These are phyloP conservation scores for Onychomys leucogaster DNA, from an alignment of 2,797 vertebrate species.

Conservation along the genomic window DNA sequence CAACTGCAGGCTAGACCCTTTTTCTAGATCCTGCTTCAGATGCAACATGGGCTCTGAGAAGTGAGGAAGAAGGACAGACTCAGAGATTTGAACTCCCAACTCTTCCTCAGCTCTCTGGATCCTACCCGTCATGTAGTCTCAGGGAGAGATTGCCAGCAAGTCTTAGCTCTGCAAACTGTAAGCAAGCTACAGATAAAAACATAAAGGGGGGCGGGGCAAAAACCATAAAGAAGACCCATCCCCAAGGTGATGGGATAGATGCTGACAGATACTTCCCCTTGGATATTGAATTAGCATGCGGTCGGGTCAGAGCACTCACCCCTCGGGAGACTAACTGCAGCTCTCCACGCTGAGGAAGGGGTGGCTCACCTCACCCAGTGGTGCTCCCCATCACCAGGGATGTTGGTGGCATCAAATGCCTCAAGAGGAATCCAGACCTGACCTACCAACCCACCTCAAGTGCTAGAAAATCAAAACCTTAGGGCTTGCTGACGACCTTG, in stretches of 20 bases:
- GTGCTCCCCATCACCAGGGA: background rate
- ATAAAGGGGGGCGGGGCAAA: too few species aligned
- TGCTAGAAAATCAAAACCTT: background rate
- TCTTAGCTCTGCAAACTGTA: background rate
- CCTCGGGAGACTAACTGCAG: background rate
- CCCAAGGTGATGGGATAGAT: conserved; percentile 20
- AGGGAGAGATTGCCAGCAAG: background rate
- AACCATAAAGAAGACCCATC: background rate
- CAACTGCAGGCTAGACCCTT: background rate
- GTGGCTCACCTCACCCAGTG: background rate
- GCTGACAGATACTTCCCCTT: conserved; percentile 39
- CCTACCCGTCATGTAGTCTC: background rate
- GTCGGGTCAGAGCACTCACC: conserved; percentile 25
- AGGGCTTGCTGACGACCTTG: background rate
- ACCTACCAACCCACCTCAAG: background rate
- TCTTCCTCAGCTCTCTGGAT: background rate
- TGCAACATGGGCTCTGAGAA: background rate
- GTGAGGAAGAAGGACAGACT: background rate
- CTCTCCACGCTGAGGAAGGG: background rate
- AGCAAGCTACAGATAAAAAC: conserved; percentile 19
- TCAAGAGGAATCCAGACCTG: conserved; percentile 23
- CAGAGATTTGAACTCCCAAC: background rate
- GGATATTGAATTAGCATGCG: conserved; percentile 60
- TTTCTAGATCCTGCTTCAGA: background rate
- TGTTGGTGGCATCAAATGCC: background rate